phyloP scores from a whole-genome alignment of 37 sponge, comb jelly and placozoan genomes.

The Ianthella basta region DNA sequence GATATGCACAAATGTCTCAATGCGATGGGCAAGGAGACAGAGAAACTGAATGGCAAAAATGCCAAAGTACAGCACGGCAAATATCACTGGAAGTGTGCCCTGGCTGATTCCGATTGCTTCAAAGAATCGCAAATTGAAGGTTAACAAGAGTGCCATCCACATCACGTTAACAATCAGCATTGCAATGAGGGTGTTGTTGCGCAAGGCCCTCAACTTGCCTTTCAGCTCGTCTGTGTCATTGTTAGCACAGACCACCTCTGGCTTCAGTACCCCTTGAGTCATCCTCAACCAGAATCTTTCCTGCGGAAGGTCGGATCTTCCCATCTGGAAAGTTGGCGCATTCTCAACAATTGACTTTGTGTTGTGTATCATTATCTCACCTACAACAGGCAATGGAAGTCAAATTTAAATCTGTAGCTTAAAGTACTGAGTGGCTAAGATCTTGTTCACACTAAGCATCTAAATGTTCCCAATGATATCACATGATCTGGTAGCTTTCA shows the following conservation, averaged over 20 bases:
- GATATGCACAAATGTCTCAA: conserved; percentile 65
- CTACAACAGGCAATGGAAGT: conserved; percentile 9
- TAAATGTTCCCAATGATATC: too few relatives aligned
- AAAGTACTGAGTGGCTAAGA: too few relatives aligned
- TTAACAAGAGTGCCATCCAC: conserved; percentile 63
- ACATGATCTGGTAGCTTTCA: too few relatives aligned
- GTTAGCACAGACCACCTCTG: background rate
- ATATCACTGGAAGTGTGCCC: conserved; percentile 40
- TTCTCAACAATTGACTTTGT: conserved; percentile 50
- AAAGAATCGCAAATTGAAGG: conserved; percentile 40
- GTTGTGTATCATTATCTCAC: conserved; percentile 48
- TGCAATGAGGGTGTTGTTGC: conserved; percentile 52
- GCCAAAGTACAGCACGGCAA: conserved; percentile 45
- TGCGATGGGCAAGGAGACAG: conserved; percentile 58
- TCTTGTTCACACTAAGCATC: too few relatives aligned
- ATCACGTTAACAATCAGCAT: conserved; percentile 69
- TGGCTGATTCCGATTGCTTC: conserved; percentile 17
- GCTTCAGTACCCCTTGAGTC: conserved; percentile 38
- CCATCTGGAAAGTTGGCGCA: background rate
- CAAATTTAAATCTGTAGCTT: too few relatives aligned
- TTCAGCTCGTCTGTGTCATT: conserved; percentile 44
- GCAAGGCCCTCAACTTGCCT: conserved; percentile 40
- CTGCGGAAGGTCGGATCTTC: conserved; percentile 21
- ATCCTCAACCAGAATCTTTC: conserved; percentile 47
- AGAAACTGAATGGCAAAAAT: conserved; percentile 53